Evolutionary conservation across 2,113 vertebrate genomes (phyloP).

Genomic region (Mormyrus iriodes): DNA sequence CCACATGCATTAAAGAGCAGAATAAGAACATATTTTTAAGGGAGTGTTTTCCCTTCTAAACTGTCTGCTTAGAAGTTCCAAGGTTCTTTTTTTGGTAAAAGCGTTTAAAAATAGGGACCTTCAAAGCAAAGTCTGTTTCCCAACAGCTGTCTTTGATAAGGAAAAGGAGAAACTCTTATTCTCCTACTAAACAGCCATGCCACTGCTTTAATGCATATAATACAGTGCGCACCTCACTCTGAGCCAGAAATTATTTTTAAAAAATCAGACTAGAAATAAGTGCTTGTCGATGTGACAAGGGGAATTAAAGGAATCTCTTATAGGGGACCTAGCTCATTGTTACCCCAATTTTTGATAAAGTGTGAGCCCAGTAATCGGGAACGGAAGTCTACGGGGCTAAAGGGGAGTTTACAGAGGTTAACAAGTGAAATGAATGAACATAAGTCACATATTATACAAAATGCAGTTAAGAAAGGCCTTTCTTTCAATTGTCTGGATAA

Average conservation of each 20-base stretch:
- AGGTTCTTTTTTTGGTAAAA: neutral
- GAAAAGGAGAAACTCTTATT: neutral
- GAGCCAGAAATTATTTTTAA: neutral
- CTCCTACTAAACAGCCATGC: too few species aligned
- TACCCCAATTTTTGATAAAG: neutral
- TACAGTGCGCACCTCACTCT: too few species aligned
- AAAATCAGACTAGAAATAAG: neutral
- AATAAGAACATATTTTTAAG: neutral
- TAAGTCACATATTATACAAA: neutral
- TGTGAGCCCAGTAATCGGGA: neutral
- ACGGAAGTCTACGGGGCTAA: neutral
- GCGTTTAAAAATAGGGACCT: neutral
- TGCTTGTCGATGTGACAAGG: neutral
- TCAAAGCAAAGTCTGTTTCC: neutral
- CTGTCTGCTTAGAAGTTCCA: neutral
- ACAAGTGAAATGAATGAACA: neutral
- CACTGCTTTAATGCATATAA: too few species aligned
- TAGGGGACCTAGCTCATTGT: neutral
- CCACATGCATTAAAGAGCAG: neutral
- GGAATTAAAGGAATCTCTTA: neutral
- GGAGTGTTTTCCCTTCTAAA: neutral
- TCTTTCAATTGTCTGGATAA: neutral
- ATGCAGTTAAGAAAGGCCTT: neutral
- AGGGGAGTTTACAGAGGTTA: neutral
- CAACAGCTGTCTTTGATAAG: slow-evolving; percentile 10